A percentile compares a stretch with the other conserved stretches of the same genome.
These are phyloP conservation scores for Rhincodon typus DNA, from an alignment of 2,797 vertebrate species.

Conservation along the genomic window DNA sequence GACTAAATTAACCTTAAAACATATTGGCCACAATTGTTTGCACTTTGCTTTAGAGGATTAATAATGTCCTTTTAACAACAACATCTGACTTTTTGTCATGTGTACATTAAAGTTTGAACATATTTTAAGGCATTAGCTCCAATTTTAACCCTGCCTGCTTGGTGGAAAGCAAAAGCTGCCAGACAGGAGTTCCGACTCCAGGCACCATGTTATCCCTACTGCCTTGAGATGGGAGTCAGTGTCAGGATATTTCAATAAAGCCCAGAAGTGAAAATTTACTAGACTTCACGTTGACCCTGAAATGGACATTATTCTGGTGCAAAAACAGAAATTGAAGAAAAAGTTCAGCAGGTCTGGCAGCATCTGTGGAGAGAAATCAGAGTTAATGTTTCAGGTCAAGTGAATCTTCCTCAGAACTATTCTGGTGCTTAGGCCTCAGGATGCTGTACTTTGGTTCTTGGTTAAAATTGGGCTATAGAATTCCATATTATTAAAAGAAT, in stretches of 20 bases:
- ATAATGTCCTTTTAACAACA: neutral
- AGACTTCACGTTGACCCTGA: neutral
- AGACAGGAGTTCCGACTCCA: too few relatives aligned
- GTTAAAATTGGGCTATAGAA: neutral
- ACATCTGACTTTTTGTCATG: neutral
- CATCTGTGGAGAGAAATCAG: too few relatives aligned
- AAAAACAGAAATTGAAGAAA: too few relatives aligned
- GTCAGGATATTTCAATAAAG: neutral
- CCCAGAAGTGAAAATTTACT: neutral
- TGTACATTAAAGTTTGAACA: neutral
- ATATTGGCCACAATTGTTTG: neutral
- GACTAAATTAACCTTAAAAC: slow-evolving; percentile 3
- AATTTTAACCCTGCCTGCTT: neutral
- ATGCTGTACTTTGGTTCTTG: neutral
- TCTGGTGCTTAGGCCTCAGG: neutral
- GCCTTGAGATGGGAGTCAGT: neutral
- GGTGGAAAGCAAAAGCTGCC: neutral
- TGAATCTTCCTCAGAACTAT: neutral
- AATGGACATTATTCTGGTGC: neutral
- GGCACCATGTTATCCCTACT: neutral
- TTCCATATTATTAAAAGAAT: neutral
- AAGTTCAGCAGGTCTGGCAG: too few relatives aligned
- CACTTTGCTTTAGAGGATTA: neutral
- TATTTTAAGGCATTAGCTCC: neutral
- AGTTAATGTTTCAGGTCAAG: too few relatives aligned